phyloP scores from a whole-genome alignment of 2,888 invertebrate species.

The Brachyptera putata region DNA sequence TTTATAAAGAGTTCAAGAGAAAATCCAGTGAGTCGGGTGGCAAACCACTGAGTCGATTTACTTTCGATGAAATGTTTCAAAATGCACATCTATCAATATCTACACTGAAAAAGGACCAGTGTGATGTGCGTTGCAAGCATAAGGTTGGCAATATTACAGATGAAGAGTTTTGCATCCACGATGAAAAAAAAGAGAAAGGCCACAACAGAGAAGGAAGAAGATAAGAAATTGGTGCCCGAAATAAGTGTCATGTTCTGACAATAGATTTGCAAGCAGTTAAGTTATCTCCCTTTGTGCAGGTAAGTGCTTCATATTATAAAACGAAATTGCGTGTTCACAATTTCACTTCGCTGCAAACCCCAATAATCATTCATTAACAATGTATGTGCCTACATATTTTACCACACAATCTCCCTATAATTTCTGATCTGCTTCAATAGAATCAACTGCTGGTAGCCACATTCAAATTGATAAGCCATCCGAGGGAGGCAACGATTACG shows the following conservation, averaged over 20 bases:
- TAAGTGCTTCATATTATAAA: constrained; percentile 36
- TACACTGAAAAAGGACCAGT: constrained; percentile 36
- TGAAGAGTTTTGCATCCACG: constrained; percentile 33
- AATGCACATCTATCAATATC: constrained; percentile 35
- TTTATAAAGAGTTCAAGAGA: constrained; percentile 32
- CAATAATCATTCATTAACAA: too few relatives aligned
- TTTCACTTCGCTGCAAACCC: too few relatives aligned
- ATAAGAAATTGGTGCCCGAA: not conserved
- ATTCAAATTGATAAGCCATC: constrained; percentile 29
- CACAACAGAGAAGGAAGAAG: constrained; percentile 35
- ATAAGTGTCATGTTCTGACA: constrained; percentile 33
- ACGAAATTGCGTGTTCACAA: too few relatives aligned
- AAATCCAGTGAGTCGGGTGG: constrained; percentile 30
- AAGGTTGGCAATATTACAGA: constrained; percentile 35
- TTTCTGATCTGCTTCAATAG: not conserved
- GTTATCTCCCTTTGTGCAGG: constrained; percentile 34
- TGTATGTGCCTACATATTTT: too few relatives aligned
- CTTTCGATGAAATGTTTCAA: constrained; percentile 33
- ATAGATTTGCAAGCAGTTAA: constrained; percentile 37
- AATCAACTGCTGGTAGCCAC: constrained; percentile 29
- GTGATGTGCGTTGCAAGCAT: constrained; percentile 34
- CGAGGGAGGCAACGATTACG: constrained; percentile 16
- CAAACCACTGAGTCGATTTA: constrained; percentile 28
- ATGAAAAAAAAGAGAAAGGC: constrained; percentile 33
- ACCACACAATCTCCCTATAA: too few relatives aligned